These are phyloP conservation scores for Nesospiza acunhae DNA, from an alignment of 2,113 vertebrate genomes.

Conservation along the genomic window DNA sequence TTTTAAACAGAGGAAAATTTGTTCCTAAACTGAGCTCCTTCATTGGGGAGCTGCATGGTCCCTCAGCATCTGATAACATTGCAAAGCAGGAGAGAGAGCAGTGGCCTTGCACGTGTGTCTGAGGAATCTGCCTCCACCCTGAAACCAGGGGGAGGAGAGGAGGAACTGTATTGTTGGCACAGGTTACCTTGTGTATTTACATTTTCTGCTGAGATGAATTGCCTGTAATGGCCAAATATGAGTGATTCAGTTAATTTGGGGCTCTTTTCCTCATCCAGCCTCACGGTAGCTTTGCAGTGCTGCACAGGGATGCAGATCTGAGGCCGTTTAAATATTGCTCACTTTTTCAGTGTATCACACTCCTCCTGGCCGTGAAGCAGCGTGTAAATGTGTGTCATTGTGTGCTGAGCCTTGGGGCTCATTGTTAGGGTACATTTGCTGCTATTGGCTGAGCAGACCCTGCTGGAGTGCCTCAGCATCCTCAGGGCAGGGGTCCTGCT, in stretches of 20 bases:
- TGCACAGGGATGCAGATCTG: background rate
- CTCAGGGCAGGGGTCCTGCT: background rate
- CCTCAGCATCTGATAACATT: background rate
- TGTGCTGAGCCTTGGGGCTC: background rate
- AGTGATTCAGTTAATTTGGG: background rate
- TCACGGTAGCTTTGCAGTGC: background rate
- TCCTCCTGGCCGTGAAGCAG: background rate
- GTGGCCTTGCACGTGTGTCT: background rate
- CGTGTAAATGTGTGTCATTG: background rate
- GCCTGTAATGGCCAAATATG: background rate
- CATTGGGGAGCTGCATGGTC: background rate
- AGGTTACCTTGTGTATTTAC: background rate
- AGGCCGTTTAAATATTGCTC: background rate
- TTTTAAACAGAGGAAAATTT: background rate
- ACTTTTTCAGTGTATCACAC: background rate
- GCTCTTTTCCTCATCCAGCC: background rate
- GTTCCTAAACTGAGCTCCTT: background rate
- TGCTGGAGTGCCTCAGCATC: background rate
- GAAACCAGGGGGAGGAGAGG: background rate
- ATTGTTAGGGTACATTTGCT: background rate
- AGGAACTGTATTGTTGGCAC: background rate
- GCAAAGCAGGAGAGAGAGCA: background rate
- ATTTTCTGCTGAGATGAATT: background rate
- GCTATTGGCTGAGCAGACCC: background rate
- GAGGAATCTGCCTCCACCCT: constrained; percentile 20